Percentiles rank a stretch among this genome's conserved stretches.
phyloP scores from a whole-genome alignment of 2,888 invertebrate species.

The Epinotia brunnichana region DNA sequence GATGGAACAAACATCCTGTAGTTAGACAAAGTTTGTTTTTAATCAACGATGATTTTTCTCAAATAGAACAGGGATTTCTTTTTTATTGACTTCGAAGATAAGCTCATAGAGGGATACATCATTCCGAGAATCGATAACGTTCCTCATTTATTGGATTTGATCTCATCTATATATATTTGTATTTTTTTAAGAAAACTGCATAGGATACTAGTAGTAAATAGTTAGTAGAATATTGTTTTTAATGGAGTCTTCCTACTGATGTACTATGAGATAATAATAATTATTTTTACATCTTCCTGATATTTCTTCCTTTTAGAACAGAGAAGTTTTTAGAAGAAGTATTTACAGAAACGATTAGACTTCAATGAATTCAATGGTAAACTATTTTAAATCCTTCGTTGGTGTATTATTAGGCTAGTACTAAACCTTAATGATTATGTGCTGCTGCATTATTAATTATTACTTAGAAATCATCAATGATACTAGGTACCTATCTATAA shows the following conservation, averaged over 20 bases:
- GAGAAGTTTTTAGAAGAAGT: background rate
- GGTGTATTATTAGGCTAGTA: no score
- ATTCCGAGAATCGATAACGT: constrained; percentile 5
- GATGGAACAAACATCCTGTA: no score
- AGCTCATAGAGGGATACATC: constrained; percentile 8
- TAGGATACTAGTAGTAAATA: background rate
- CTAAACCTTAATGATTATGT: no score
- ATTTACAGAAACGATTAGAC: constrained; percentile 17
- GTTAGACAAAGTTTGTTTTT: no score
- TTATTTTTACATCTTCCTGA: background rate
- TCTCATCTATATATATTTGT: constrained; percentile 16
- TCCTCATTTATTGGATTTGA: constrained; percentile 21
- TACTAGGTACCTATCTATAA: no score
- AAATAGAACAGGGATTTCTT: constrained; percentile 3
- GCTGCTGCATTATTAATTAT: no score
- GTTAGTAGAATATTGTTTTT: background rate
- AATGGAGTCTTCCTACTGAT: background rate
- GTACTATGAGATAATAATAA: background rate
- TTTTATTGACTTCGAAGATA: background rate
- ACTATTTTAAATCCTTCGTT: no score
- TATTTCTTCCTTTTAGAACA: background rate
- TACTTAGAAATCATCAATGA: no score
- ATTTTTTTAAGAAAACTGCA: constrained; percentile 16
- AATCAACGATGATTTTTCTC: background rate
- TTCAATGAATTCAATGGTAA: background rate